Evolutionary conservation across 2,797 vertebrate genomes (phyloP).

Genomic region (Discoglossus pictus): DNA sequence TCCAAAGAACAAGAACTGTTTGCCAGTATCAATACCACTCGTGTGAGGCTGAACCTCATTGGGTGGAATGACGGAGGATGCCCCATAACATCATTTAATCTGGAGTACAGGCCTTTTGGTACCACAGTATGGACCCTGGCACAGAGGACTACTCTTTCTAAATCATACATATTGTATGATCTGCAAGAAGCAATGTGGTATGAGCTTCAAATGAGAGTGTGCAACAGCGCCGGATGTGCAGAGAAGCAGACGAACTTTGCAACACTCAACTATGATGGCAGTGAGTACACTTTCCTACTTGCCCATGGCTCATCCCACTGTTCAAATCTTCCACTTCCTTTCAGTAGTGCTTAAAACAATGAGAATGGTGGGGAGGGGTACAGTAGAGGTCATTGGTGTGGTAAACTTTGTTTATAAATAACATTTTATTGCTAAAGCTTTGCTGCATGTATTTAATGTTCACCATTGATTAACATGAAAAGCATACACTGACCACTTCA

Average conservation of each 20-base stretch:
- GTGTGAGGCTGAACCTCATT: conserved; percentile 89
- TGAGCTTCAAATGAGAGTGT: conserved; percentile 94
- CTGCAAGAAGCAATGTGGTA: conserved; percentile 97
- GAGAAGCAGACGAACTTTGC: conserved; percentile 95
- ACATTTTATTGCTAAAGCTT: no score
- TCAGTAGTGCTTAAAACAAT: no score
- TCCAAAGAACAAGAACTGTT: conserved; percentile 98
- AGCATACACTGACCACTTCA: no score
- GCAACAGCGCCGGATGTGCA: conserved; percentile 94
- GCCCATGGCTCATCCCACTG: no score
- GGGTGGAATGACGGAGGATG: conserved; percentile 98
- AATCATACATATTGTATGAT: conserved; percentile 92
- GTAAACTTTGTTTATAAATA: no score
- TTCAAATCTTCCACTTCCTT: no score
- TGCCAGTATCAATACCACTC: conserved; percentile 91
- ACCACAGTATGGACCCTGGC: conserved; percentile 89
- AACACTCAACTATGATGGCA: conserved; percentile 91
- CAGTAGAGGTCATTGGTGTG: no score
- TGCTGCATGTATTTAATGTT: no score
- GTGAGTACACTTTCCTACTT: conserved; percentile 74
- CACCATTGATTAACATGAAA: no score
- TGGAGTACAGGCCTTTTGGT: conserved; percentile 92
- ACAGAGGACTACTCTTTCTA: conserved; percentile 90
- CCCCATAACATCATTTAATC: conserved; percentile 93
- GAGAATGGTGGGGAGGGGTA: no score